Percentiles rank a stretch among this genome's conserved stretches.
Conservation (phyloP, 2,888 invertebrate genomes). For the Meta bourneti region DNA sequence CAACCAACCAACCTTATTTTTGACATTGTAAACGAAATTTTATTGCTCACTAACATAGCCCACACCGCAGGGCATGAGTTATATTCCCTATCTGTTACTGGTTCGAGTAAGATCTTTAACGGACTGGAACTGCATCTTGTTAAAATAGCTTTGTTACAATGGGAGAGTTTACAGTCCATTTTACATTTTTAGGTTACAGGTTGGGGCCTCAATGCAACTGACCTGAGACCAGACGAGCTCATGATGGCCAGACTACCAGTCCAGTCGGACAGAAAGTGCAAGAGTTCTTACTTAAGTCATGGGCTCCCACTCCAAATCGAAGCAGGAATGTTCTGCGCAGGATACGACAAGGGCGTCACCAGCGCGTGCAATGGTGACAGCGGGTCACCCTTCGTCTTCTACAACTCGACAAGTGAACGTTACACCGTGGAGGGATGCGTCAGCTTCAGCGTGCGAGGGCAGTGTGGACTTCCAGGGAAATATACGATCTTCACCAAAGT, state of each 20-base stretch:
- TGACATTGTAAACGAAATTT: too few species aligned
- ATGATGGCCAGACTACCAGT: constrained; percentile 72
- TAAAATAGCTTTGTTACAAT: too few species aligned
- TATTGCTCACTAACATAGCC: too few species aligned
- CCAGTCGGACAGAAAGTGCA: constrained; percentile 63
- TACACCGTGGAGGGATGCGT: constrained; percentile 44
- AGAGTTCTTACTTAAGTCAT: constrained; percentile 52
- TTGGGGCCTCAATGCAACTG: constrained; percentile 76
- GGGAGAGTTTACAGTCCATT: neutral
- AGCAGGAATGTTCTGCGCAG: constrained; percentile 62
- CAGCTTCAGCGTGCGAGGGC: constrained; percentile 3
- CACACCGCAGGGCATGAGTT: too few species aligned
- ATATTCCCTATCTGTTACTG: too few species aligned
- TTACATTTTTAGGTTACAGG: constrained; percentile 71
- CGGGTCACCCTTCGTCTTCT: constrained; percentile 35
- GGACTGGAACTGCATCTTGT: too few species aligned
- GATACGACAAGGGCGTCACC: constrained; percentile 50
- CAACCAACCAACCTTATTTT: too few species aligned
- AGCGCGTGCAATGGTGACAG: constrained; percentile 49
- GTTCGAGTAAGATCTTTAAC: too few species aligned
- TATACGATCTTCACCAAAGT: constrained; percentile 39
- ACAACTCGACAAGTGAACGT: neutral
- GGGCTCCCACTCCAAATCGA: constrained; percentile 24
- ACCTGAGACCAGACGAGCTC: constrained; percentile 34
- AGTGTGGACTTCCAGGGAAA: neutral